A percentile compares a stretch with the other conserved stretches of the same genome.
phyloP scores from a whole-genome alignment of 2,113 vertebrate species.

The Petaurus breviceps region DNA sequence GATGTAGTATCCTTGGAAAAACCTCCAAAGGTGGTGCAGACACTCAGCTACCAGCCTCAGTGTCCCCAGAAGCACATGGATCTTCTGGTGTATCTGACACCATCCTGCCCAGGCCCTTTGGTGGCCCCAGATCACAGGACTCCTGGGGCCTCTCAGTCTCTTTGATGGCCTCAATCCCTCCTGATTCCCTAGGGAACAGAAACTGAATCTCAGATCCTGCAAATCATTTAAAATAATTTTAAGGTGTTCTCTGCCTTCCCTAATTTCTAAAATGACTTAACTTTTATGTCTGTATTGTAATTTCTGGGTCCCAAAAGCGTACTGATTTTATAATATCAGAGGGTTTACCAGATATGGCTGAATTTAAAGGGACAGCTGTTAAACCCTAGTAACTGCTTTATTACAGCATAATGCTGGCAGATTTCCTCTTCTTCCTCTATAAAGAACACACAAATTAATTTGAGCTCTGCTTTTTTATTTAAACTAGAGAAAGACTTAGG shows the following conservation, averaged over 20 bases:
- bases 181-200: background rate
- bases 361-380: background rate
- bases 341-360: background rate
- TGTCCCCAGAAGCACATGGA: background rate
- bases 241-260: background rate
- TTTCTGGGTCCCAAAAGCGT: background rate
- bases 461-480: background rate
- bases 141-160: background rate
- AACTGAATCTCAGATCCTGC: background rate
- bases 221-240: background rate
- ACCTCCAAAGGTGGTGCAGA: background rate
- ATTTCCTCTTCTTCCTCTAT: conserved; percentile 3
- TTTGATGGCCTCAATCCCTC: background rate
- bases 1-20: background rate
- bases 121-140: background rate
- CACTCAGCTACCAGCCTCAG: too few species aligned
- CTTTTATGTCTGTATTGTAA: background rate
- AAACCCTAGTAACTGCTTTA: conserved; percentile 13
- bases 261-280: background rate
- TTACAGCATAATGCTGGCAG: background rate
- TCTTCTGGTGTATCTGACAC: background rate
- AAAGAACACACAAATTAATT: conserved; percentile 36
- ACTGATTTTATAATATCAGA: conserved; percentile 30
- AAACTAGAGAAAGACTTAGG: background rate
- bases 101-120: too few species aligned